These are phyloP conservation scores for Drosophila diplacantha DNA, from an alignment of 2,888 invertebrate species.

Conservation along the genomic window DNA sequence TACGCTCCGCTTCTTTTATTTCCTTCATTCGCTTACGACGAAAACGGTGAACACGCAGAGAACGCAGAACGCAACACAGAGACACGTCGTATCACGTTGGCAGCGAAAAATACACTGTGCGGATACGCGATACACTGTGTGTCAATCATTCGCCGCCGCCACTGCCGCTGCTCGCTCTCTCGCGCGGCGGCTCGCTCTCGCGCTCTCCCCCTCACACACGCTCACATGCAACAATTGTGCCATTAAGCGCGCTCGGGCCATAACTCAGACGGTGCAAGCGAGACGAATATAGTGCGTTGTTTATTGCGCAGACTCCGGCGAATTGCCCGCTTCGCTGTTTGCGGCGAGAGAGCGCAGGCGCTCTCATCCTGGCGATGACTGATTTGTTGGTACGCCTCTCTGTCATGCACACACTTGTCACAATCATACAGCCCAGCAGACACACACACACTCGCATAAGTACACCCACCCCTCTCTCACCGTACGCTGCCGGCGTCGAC, in stretches of 20 bases:
- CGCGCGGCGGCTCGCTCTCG: conserved; percentile 27
- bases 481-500: conserved; percentile 8
- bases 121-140: conserved; percentile 33
- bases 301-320: conserved; percentile 41
- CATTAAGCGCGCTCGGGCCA: conserved; percentile 68
- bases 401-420: conserved; percentile 75
- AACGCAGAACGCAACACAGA: conserved; percentile 43
- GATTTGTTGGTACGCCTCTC: conserved; percentile 78
- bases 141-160: conserved; percentile 73
- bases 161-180: conserved; percentile 13
- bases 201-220: conserved; percentile 37
- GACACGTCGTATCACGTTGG: conserved; percentile 79
- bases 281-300: conserved; percentile 58
- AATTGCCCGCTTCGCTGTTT: conserved; percentile 25
- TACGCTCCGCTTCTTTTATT: conserved; percentile 56
- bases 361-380: conserved; percentile 75
- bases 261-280: conserved; percentile 55
- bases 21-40: conserved; percentile 63
- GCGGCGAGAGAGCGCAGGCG: conserved; percentile 57
- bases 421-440: conserved; percentile 32
- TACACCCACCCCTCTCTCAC: conserved; percentile 33
- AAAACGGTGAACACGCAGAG: conserved; percentile 57
- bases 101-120: conserved; percentile 79
- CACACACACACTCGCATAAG: conserved; percentile 11
- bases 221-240: conserved; percentile 74